Evolutionary conservation across 2,113 vertebrate genomes (phyloP).

Genomic region (Hydropotes inermis): DNA sequence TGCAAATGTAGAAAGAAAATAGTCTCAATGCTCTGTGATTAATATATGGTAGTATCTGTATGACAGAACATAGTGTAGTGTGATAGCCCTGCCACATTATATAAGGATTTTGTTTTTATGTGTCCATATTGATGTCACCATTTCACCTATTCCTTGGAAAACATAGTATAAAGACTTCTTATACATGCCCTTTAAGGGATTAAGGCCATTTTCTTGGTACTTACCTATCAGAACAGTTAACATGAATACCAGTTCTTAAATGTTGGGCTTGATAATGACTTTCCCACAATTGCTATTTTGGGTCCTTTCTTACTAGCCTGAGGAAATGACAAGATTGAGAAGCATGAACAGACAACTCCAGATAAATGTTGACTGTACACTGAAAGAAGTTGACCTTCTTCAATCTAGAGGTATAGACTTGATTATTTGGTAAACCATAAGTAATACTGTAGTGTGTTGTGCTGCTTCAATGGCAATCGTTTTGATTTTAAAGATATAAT

Average conservation of each 20-base stretch:
- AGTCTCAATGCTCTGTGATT: conserved; percentile 41
- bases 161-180: conserved; percentile 18
- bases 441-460: conserved; percentile 55
- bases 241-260: conserved; percentile 68
- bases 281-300: conserved; percentile 78
- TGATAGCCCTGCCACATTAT: background rate
- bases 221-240: conserved; percentile 57
- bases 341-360: conserved; percentile 96
- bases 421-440: conserved; percentile 61
- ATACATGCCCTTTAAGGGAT: conserved; percentile 25
- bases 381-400: conserved; percentile 98
- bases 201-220: conserved; percentile 50
- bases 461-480: conserved; percentile 52
- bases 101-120: conserved; percentile 29
- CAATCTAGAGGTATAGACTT: conserved; percentile 91
- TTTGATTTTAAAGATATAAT: conserved; percentile 43
- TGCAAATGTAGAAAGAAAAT: conserved; percentile 24
- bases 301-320: conserved; percentile 87
- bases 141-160: conserved; percentile 43
- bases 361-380: conserved; percentile 98
- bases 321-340: conserved; percentile 98
- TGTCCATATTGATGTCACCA: conserved; percentile 4
- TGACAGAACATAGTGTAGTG: conserved; percentile 6
- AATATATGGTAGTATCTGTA: background rate
- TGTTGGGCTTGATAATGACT: conserved; percentile 74